Conservation (phyloP, 2,113 vertebrate genomes). For the Pseudopodoces humilis region DNA sequence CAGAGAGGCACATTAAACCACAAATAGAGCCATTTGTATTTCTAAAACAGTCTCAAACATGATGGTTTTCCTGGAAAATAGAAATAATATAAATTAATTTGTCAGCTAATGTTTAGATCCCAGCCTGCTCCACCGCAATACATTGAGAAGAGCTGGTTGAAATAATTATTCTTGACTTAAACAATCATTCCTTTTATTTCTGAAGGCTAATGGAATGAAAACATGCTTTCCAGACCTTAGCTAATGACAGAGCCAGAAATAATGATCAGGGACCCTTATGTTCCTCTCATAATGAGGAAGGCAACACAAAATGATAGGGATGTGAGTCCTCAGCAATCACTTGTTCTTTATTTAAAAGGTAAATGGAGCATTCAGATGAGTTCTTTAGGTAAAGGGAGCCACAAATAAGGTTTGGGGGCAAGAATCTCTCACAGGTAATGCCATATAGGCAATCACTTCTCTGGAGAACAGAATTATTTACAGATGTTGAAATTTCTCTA, state of each 20-base stretch:
- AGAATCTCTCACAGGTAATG: constrained; percentile 56
- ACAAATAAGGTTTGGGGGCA: constrained; percentile 40
- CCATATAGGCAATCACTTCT: background rate
- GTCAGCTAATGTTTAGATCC: constrained; percentile 48
- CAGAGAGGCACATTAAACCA: background rate
- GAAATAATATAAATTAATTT: constrained; percentile 79
- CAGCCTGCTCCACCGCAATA: constrained; percentile 38
- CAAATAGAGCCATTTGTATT: constrained; percentile 39
- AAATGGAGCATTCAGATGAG: constrained; percentile 42
- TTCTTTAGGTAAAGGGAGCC: constrained; percentile 64
- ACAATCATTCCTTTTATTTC: constrained; percentile 76
- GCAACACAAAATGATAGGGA: constrained; percentile 66
- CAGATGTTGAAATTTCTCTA: constrained; percentile 1
- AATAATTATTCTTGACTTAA: constrained; percentile 78
- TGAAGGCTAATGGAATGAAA: constrained; percentile 79
- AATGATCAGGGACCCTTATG: constrained; percentile 46
- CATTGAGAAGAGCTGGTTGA: constrained; percentile 69
- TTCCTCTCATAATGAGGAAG: constrained; percentile 59
- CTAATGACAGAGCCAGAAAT: constrained; percentile 65
- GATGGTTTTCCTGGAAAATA: constrained; percentile 62
- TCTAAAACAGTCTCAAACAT: constrained; percentile 22
- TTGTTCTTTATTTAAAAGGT: constrained; percentile 66
- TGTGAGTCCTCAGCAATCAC: constrained; percentile 26
- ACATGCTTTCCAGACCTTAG: constrained; percentile 60
- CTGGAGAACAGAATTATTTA: constrained; percentile 41